A percentile compares a stretch with the other conserved stretches of the same genome.
These are phyloP conservation scores for Oenanthe melanoleuca DNA, from an alignment of 2,113 vertebrate genomes.

Conservation along the genomic window DNA sequence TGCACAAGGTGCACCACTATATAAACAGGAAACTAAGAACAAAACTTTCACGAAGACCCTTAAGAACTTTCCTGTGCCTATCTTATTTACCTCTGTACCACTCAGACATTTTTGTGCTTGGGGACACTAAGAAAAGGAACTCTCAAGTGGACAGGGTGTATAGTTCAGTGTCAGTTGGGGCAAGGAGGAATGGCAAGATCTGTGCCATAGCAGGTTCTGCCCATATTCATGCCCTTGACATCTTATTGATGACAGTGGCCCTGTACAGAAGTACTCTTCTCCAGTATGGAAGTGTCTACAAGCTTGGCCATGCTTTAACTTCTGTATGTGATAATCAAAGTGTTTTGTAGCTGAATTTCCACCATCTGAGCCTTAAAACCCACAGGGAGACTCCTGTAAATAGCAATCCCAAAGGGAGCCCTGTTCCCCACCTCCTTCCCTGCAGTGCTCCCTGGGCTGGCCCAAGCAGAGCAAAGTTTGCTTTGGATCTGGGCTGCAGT, in stretches of 20 bases:
- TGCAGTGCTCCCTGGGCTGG: neutral
- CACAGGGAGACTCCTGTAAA: neutral
- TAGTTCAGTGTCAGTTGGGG: neutral
- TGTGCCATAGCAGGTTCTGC: neutral
- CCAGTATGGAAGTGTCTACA: neutral
- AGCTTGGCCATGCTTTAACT: neutral
- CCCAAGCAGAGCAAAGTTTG: neutral
- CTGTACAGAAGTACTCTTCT: neutral
- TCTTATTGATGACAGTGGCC: neutral
- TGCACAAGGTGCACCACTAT: neutral
- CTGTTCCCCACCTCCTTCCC: neutral
- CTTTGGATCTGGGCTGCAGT: neutral
- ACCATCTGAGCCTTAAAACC: neutral
- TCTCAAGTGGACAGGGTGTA: neutral
- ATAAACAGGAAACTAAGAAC: neutral
- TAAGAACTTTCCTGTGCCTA: neutral
- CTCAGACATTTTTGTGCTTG: fast-evolving
- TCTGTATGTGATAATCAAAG: neutral
- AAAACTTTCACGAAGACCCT: neutral
- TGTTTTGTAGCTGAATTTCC: neutral
- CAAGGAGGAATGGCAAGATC: neutral
- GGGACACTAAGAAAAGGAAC: neutral
- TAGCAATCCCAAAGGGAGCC: neutral
- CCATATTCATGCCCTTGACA: neutral
- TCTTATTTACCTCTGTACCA: neutral